Evolutionary conservation across 2,797 vertebrate species (phyloP), one percentile per base, ranked within the genome.

Genomic region (Acomys russatus): DNA sequence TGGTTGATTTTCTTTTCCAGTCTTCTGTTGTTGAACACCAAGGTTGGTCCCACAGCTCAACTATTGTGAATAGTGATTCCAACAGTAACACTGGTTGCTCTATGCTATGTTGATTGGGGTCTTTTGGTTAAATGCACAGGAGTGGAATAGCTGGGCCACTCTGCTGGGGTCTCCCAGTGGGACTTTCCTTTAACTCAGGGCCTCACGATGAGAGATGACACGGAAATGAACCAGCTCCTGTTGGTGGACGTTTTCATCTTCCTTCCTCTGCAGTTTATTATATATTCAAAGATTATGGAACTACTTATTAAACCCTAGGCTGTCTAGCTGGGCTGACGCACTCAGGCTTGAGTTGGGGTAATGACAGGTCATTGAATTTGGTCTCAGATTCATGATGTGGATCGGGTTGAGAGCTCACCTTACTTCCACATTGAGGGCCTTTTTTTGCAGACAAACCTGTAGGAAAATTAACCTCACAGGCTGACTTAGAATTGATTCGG

Each of bases 401-500:
- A 70, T 85, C 88, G 35, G 79, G 49, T 73, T 88, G 74, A 56
- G 9, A 66, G n/a, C 33, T 85, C 49, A 44, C 71, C 63, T 88
- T 94, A 59, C 74, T 95, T 44, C 78, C 23, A 35, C 1, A 14
- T 9, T 59, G 68, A 35, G 73, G 68, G 66, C 35, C 44, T 44
- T 95, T 96, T 49, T 64, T 20, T 77, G 87, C 30, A 68, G 85
- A 93, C 88, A 93, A 77, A 23, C 33, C 78, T 84, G 63, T 63
- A 78, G 87, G 90, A 44, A 90, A 88, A 92, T 94, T 94, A 93
- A 93, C 82, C 94, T 94, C 0, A 1, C 20, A 90, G 91, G 44
- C 22, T 30, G 84, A 80, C 78, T 94, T 91, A 90, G 94, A 95
- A 94, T 96, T 97, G 91, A 77, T 54, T 84, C 90, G 79, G 68